Percentiles rank a stretch among this genome's conserved stretches.
These are phyloP conservation scores for Gymnorhina tibicen DNA, from an alignment of 2,113 vertebrate species.

Conservation along the genomic window DNA sequence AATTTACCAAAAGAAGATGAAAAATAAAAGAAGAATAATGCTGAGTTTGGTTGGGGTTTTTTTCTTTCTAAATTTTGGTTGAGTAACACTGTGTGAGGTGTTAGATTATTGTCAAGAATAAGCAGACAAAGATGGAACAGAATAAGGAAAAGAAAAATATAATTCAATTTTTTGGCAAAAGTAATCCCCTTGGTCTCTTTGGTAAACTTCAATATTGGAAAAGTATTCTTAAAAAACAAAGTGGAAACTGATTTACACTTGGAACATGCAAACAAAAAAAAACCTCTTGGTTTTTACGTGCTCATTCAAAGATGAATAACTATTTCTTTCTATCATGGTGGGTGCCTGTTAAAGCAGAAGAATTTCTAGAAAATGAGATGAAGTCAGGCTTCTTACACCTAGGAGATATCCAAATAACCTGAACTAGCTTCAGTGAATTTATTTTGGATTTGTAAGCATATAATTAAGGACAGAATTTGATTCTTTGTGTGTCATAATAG, in stretches of 20 bases:
- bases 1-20: slow-evolving; percentile 2
- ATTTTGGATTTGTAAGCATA: background rate
- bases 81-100: background rate
- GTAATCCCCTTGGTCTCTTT: background rate
- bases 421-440: background rate
- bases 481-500: background rate
- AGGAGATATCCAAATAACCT: background rate
- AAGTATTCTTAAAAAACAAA: slow-evolving; percentile 3
- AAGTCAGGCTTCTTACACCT: background rate
- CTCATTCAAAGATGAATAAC: background rate
- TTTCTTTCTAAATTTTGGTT: background rate
- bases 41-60: accelerated
- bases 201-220: background rate
- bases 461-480: background rate
- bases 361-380: background rate
- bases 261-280: background rate
- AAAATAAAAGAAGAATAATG: background rate
- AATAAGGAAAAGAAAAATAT: background rate
- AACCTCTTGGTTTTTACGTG: background rate
- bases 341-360: background rate
- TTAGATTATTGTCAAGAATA: background rate
- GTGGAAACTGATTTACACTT: slow-evolving; percentile 10
- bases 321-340: background rate
- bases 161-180: slow-evolving; percentile 25
- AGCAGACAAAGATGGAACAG: background rate